A percentile compares a stretch with the other conserved stretches of the same genome.
Conservation (phyloP, 2,113 vertebrate genomes). For the Scartelaos histophorus region DNA sequence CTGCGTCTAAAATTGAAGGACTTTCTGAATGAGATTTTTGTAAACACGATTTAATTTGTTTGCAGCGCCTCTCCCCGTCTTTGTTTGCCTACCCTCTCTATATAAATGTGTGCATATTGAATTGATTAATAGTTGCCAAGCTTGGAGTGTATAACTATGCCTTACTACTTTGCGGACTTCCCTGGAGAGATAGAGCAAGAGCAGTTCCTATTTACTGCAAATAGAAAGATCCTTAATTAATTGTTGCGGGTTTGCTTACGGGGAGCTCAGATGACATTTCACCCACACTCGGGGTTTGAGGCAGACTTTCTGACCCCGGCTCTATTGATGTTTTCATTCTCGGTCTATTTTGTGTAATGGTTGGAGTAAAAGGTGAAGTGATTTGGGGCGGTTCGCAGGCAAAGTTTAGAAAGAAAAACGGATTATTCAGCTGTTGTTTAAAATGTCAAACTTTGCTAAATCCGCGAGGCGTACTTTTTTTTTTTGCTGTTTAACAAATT, state of each 20-base stretch:
- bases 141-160: conserved; percentile 24
- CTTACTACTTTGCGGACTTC: conserved; percentile 26
- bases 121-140: conserved; percentile 43
- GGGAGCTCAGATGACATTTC: conserved; percentile 50
- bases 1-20: conserved; percentile 1
- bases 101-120: neutral
- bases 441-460: neutral
- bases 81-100: conserved; percentile 20
- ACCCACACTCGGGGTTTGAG: conserved; percentile 29
- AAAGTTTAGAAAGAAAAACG: conserved; percentile 1
- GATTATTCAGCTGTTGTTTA: conserved; percentile 13
- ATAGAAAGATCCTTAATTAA: conserved; percentile 41
- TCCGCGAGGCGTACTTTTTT: neutral
- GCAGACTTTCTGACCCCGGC: conserved; percentile 26
- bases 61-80: conserved; percentile 2
- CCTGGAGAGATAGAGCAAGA: conserved; percentile 22
- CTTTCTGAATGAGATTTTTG: conserved; percentile 18
- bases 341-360: conserved; percentile 23
- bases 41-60: conserved; percentile 43
- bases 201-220: conserved; percentile 32
- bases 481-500: neutral
- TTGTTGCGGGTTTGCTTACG: conserved; percentile 26
- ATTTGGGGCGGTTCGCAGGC: neutral
- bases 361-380: conserved; percentile 11
- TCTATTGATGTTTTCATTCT: conserved; percentile 43